Evolutionary conservation across 2,797 vertebrate species (phyloP).

Genomic region (Neopelma chrysocephalum): DNA sequence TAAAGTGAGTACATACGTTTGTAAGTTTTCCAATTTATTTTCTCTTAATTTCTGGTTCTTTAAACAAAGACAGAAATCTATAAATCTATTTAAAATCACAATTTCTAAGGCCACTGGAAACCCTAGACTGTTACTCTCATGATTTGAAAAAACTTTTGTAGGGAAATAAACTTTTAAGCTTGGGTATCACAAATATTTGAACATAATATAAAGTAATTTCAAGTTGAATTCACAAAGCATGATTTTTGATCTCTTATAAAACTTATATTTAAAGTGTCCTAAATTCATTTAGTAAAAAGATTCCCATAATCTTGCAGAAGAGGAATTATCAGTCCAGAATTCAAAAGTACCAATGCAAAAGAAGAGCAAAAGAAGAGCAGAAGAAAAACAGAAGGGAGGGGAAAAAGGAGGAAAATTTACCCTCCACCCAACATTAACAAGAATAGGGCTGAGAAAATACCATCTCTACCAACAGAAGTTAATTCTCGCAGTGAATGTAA

Average conservation of each 20-base stretch:
- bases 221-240: conserved; percentile 1
- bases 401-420: not conserved
- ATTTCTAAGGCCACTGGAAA: not conserved
- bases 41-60: not conserved
- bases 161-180: not conserved
- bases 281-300: not conserved
- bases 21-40: not conserved
- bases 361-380: not conserved
- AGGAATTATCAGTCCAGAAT: not conserved
- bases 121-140: not conserved
- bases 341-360: not conserved
- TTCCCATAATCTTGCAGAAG: not conserved
- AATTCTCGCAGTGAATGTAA: not conserved
- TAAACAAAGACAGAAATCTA: not conserved
- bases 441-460: conserved; percentile 4
- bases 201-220: not conserved
- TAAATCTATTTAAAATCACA: not conserved
- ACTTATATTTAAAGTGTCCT: not conserved
- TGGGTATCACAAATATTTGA: not conserved
- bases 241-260: not conserved
- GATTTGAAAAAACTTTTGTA: not conserved
- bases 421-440: not conserved
- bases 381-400: not conserved
- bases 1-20: not conserved
- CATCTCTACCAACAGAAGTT: conserved; percentile 19